Conservation (phyloP, 2,888 invertebrate species). For the Cecidostiba fungosa region DNA sequence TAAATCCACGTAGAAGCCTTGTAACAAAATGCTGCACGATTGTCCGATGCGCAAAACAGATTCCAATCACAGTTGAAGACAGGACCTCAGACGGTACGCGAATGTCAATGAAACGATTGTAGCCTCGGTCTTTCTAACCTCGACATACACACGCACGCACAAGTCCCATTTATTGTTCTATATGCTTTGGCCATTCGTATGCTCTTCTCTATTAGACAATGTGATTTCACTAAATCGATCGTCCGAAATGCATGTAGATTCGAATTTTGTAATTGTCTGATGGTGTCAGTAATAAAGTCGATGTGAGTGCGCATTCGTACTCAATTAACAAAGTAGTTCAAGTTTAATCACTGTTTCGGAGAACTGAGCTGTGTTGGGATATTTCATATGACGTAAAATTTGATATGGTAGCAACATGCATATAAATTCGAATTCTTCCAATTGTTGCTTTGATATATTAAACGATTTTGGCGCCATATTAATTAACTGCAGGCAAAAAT, state of each 20-base stretch:
- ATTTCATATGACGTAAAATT: neutral
- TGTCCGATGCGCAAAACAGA: neutral
- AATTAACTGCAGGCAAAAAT: no score
- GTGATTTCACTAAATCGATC: slow-evolving; percentile 27
- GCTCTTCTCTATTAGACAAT: slow-evolving; percentile 1
- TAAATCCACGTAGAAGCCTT: slow-evolving; percentile 30
- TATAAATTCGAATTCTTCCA: no score
- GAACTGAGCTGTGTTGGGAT: neutral
- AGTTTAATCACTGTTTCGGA: neutral
- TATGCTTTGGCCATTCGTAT: slow-evolving; percentile 8
- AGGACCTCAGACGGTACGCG: slow-evolving; percentile 46
- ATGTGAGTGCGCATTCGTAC: neutral
- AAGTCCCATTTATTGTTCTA: neutral
- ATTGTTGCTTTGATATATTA: no score
- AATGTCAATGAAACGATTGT: slow-evolving; percentile 49
- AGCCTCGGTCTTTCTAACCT: slow-evolving; percentile 51
- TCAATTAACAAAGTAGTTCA: neutral
- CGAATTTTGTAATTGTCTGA: slow-evolving; percentile 16
- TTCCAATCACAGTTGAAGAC: slow-evolving; percentile 34
- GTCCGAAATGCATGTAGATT: slow-evolving; percentile 9
- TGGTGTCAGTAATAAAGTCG: neutral
- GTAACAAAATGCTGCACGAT: slow-evolving; percentile 11
- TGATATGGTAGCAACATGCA: neutral
- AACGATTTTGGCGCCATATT: no score
- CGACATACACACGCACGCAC: neutral